These are phyloP conservation scores for Stenopsyche tienmushanensis DNA, from an alignment of 1,140 invertebrate species.

Conservation along the genomic window DNA sequence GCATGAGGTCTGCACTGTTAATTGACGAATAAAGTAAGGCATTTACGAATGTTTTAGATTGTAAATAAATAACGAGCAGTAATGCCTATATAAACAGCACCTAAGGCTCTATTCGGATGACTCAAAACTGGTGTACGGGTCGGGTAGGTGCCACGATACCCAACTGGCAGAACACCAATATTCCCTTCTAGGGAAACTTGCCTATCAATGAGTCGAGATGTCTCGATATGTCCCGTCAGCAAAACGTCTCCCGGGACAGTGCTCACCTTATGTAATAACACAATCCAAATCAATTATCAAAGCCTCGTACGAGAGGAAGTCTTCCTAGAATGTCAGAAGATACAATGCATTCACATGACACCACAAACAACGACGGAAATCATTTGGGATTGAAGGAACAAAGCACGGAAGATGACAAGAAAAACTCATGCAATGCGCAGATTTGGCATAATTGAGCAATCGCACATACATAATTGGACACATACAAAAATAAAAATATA, in stretches of 20 bases:
- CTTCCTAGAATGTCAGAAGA: too few relatives aligned
- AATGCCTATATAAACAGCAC: neutral
- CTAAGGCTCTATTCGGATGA: conserved; percentile 16
- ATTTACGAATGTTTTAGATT: conserved; percentile 15
- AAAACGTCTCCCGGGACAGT: neutral
- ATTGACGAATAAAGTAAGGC: conserved; percentile 19
- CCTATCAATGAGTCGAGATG: conserved; percentile 20
- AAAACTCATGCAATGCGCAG: too few relatives aligned
- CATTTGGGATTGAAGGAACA: too few relatives aligned
- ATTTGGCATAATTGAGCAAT: too few relatives aligned
- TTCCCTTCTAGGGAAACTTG: conserved; percentile 22
- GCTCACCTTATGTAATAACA: neutral
- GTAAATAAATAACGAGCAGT: conserved; percentile 6
- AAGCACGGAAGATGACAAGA: too few relatives aligned
- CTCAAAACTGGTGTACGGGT: conserved; percentile 24
- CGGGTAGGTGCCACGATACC: conserved; percentile 1
- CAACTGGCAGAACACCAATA: conserved; percentile 12
- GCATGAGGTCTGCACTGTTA: too few relatives aligned
- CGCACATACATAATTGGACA: too few relatives aligned
- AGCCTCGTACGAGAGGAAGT: too few relatives aligned
- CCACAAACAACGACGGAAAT: too few relatives aligned
- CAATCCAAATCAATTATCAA: too few relatives aligned
- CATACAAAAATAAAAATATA: too few relatives aligned
- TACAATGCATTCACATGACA: too few relatives aligned
- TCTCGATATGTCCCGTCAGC: conserved; percentile 2